Percentiles rank a stretch among this genome's conserved stretches.
Evolutionary conservation across 2,888 invertebrate species (phyloP).

Genomic region (Ptilodon capucinus): DNA sequence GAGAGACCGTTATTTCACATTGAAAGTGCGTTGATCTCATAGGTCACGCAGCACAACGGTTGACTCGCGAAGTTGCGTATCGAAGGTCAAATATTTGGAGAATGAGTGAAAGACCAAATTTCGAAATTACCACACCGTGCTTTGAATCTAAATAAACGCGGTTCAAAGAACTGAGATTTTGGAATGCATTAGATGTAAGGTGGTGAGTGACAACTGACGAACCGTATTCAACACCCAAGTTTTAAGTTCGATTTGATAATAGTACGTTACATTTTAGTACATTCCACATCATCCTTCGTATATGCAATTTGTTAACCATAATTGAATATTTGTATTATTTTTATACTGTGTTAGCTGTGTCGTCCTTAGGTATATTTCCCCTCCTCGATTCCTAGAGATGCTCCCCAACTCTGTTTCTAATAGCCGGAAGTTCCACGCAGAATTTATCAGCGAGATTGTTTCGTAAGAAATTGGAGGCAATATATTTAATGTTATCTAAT

Average conservation of each 20-base stretch:
- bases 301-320: not conserved
- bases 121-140: slow-evolving; percentile 22
- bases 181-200: not conserved
- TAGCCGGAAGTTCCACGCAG: slow-evolving; percentile 12
- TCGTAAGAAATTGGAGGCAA: slow-evolving; percentile 32
- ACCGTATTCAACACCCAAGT: not conserved
- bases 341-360: not conserved
- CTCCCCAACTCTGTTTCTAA: slow-evolving; percentile 14
- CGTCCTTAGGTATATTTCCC: not conserved
- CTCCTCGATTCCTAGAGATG: not conserved
- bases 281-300: not conserved
- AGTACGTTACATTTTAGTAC: not conserved
- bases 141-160: slow-evolving; percentile 24
- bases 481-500: slow-evolving; percentile 46
- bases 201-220: too few species aligned
- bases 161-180: slow-evolving; percentile 16
- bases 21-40: slow-evolving; percentile 64
- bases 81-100: slow-evolving; percentile 59
- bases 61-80: slow-evolving; percentile 45
- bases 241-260: not conserved
- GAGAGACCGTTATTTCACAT: slow-evolving; percentile 57
- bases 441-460: slow-evolving; percentile 27
- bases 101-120: slow-evolving; percentile 32
- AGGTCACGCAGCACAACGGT: slow-evolving; percentile 48
- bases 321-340: not conserved